Evolutionary conservation across 2,113 vertebrate genomes (phyloP), one percentile per base, ranked within the genome.

Genomic region (Cyanistes caeruleus): DNA sequence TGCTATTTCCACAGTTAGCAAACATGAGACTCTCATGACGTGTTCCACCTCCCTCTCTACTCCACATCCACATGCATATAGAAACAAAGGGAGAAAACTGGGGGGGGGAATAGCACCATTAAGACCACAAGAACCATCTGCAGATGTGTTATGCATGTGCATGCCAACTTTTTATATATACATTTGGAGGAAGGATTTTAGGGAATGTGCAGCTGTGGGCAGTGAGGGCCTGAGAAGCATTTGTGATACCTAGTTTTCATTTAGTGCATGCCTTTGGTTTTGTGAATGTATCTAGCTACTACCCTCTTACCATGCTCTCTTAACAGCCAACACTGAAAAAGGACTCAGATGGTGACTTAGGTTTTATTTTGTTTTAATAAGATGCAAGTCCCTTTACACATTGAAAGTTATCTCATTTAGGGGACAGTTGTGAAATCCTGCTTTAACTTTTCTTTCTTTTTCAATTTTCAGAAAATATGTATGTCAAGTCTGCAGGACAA

Each of bases 41-140:
- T 24, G 60, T 23, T 94, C 44, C 0, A 0, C 35, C 51, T 80
- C 28, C 76, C 30, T 67, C 51, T 59, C 24, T 78, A 35, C 46
- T 77, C 27, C 3, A 0, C 51, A 55, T 78, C 33, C 63, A 64
- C 21, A 10, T 0, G 1, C 20, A 28, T 0, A 0, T 25, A 53
- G 31, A 48, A 81, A 62, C 22, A 63, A 74, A 78, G 37, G 21
- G 31, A 80, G 24, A 64, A 82, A 91, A 37, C 7, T 5, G 20
- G 10, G 4, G 8, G 4, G 1, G 0, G 10, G 21, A 27, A 7
- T 49, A 41, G 4, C 35, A 43, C 30, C 30, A 41, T 59, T 41
- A 83, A 83, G 59, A 63, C 24, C 75, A 92, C 51, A 39, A 58
- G 89, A 83, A 37, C 39, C 37, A 55, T 63, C 79, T 77, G 56